Base-by-base conservation (phyloP, 2,888 invertebrate genomes). In the Platycheirus rosarum region DNA sequence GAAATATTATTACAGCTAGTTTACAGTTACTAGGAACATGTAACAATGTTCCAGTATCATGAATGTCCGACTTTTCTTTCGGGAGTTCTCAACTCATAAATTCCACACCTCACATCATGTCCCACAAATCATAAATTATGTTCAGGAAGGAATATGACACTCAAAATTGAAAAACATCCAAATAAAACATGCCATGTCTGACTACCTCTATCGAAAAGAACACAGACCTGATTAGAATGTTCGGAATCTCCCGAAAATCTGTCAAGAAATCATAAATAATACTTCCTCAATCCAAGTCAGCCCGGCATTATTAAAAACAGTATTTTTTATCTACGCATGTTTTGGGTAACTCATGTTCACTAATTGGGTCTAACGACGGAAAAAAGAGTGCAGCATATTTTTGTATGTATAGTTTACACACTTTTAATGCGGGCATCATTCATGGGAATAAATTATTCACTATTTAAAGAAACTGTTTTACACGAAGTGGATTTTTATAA, bases 251-350 rank as follows among this genome's bases (percentile, higher is more conserved):
- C 23, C 23, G 1, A 57, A 82, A 82, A 82, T 73, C 62, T 77
- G 77, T 77, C 77, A 71, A 11, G 44, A 20, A 37, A 32, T 37
- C 71, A 82, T 82, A 82, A 82, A 82, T 77, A 77, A 82, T 77
- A 73, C 63, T 55, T 71, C 48, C 66, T 75, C 53, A 69, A 68
- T 29, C 57, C 65, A 76, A 66, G 77, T 77, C 71, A 71, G 73
- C 35, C 23, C 16, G 35, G 68, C 60, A 82, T 63, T 62, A 68
- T 57, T 42, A 63, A 66, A 76, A 76, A 55, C 44, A 37, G 5
- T 42, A 44, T 44, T 76, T 77, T 71, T 32, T 42, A 73, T 71
- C 71, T 73, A 32, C 57, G n/a, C 46, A 37, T 77, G 76, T 68
- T 76, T 42, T 29, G 42, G 55, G 48, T n/a, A 35, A 60, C 62